Evolutionary conservation across 2,888 invertebrate species (phyloP), one percentile per base, ranked within the genome.

Genomic region (Lissonota sp.): DNA sequence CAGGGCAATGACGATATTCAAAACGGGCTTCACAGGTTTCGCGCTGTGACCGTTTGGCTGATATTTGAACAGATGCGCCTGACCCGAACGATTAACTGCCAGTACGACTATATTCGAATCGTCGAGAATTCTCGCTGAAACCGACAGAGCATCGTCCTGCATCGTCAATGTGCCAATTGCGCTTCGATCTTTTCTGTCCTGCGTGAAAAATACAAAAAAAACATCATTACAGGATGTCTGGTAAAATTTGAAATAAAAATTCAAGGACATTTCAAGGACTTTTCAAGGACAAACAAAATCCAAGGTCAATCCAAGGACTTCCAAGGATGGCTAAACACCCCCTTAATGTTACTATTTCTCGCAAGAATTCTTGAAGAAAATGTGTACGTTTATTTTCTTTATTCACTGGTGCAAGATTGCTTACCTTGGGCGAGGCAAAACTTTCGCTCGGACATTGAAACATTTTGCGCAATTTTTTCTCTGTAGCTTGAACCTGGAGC

Each of bases 61-160:
- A 87, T 96, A 96, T 67, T 95, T 94, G 91, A 97, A 98, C 73
- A 97, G 93, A 92, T 97, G 96, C 51, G 97, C 94, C 5, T 96
- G 95, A 0, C 98, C 98, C 88, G 95, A 96, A 85, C 96, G 94
- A 0, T 97, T 97, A 0, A 95, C 94, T 0, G 95, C 95, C 0
- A 93, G 92, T 5, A 94, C 86, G 90, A 93, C 91, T 84, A 94
- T 91, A 7, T 92, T 87, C 0, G 94, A 94, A 4, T 94, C 94
- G 7, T 93, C 93, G 4, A 92, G 91, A 16, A 93, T 89, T 80
- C 94, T 89, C 0, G 94, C 92, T 0, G 95, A 94, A 26, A 95
- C 84, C 73, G 93, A 93, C 64, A 93, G 86, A 0, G 96, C 95
- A 16, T 95, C 94, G 86, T 97, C 96, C 88, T 96, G 96, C 91